Evolutionary conservation across 2,797 vertebrate genomes (phyloP).

Genomic region (Lemur catta): DNA sequence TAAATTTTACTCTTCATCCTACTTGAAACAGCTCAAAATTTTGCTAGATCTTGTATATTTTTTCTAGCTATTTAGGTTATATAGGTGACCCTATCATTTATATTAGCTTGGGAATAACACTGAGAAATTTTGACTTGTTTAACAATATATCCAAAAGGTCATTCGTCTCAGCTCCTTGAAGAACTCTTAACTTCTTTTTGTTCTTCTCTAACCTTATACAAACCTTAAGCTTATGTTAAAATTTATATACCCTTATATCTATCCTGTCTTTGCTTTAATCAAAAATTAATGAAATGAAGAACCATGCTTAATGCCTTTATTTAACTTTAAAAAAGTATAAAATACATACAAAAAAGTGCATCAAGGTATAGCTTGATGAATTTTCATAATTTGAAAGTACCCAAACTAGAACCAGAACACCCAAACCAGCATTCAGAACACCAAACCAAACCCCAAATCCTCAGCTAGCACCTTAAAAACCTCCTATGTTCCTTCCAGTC

Average conservation of each 20-base stretch:
- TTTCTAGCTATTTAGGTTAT: background rate
- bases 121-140: background rate
- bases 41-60: background rate
- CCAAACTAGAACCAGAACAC: background rate
- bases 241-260: background rate
- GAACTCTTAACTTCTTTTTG: background rate
- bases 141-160: background rate
- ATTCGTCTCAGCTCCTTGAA: background rate
- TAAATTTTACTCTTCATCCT: background rate
- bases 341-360: background rate
- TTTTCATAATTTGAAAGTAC: background rate
- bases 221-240: background rate
- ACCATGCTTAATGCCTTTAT: background rate
- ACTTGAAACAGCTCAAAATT: background rate
- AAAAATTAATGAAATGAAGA: background rate
- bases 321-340: background rate
- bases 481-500: background rate
- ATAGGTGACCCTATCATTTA: background rate
- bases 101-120: background rate
- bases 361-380: background rate
- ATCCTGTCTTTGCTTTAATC: background rate
- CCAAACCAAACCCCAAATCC: background rate
- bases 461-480: background rate
- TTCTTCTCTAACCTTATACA: background rate
- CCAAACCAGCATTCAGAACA: background rate